Evolutionary conservation across 2,888 invertebrate genomes (phyloP).

Genomic region (Ligdia adustata): DNA sequence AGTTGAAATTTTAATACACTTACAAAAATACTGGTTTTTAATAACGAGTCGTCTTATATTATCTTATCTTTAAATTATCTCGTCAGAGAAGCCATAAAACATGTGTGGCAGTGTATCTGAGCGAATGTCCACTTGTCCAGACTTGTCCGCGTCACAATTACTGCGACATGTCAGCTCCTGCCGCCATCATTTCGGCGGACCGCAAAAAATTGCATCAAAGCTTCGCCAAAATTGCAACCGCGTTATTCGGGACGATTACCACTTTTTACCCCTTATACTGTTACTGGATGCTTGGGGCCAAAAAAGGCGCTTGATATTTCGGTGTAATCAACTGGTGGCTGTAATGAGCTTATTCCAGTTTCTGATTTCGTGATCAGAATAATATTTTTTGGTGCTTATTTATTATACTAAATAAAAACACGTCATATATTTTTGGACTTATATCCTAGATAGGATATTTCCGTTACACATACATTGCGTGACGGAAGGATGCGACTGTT

Average conservation of each 20-base stretch:
- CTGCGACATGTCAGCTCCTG: conserved; percentile 45
- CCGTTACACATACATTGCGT: too few relatives aligned
- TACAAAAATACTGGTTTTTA: too few relatives aligned
- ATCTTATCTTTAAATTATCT: too few relatives aligned
- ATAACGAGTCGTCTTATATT: too few relatives aligned
- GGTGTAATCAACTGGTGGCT: conserved; percentile 37
- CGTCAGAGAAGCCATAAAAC: not conserved
- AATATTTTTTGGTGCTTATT: too few relatives aligned
- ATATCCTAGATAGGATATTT: too few relatives aligned
- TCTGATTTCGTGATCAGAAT: too few relatives aligned
- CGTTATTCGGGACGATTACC: conserved; percentile 65
- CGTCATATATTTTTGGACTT: too few relatives aligned
- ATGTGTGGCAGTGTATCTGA: not conserved
- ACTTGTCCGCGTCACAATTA: conserved; percentile 51
- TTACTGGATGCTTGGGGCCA: conserved; percentile 52
- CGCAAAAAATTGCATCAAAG: conserved; percentile 61
- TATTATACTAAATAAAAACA: too few relatives aligned
- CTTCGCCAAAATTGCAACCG: conserved; percentile 63
- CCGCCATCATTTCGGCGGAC: conserved; percentile 42
- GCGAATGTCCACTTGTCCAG: conserved; percentile 34
- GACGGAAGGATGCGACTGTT: too few relatives aligned
- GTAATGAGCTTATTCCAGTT: conserved; percentile 6
- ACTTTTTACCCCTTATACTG: conserved; percentile 62
- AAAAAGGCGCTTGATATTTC: conserved; percentile 46
- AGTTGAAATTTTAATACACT: too few relatives aligned